Conservation (phyloP, 2,888 invertebrate genomes). For the Tanypteryx hageni region DNA sequence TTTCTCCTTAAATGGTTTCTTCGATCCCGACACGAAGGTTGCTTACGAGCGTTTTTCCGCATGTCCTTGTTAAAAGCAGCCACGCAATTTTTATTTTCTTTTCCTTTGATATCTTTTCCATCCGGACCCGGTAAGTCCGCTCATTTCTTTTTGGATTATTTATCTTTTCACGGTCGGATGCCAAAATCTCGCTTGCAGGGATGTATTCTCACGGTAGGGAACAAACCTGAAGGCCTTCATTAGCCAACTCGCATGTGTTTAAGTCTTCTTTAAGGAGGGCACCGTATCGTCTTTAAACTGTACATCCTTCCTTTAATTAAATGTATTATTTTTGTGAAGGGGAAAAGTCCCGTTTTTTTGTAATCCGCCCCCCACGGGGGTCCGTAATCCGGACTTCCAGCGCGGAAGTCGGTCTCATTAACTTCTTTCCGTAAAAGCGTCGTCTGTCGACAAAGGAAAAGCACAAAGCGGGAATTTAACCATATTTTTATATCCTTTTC, state of each 20-base stretch:
- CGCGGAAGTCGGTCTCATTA: background rate
- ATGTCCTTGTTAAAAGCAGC: conserved; percentile 12
- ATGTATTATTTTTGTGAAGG: background rate
- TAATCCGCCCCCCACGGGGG: background rate
- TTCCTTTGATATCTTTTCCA: background rate
- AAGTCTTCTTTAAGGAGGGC: background rate
- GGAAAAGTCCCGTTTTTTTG: background rate
- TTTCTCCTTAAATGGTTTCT: background rate
- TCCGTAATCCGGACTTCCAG: background rate
- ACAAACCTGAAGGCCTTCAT: background rate
- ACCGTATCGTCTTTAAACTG: background rate
- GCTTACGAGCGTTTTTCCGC: background rate
- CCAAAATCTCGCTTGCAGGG: background rate
- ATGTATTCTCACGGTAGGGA: background rate
- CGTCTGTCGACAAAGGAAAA: background rate
- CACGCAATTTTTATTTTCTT: background rate
- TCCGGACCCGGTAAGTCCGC: background rate
- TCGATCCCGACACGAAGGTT: background rate
- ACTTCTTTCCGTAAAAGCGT: background rate
- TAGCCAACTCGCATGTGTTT: background rate
- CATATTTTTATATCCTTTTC: too few relatives aligned
- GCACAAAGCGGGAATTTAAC: background rate
- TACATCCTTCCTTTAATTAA: background rate
- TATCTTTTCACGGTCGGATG: background rate
- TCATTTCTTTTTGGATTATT: too few relatives aligned